Evolutionary conservation across 2,113 vertebrate genomes (phyloP).

Genomic region (Erythrocercus mccallii): DNA sequence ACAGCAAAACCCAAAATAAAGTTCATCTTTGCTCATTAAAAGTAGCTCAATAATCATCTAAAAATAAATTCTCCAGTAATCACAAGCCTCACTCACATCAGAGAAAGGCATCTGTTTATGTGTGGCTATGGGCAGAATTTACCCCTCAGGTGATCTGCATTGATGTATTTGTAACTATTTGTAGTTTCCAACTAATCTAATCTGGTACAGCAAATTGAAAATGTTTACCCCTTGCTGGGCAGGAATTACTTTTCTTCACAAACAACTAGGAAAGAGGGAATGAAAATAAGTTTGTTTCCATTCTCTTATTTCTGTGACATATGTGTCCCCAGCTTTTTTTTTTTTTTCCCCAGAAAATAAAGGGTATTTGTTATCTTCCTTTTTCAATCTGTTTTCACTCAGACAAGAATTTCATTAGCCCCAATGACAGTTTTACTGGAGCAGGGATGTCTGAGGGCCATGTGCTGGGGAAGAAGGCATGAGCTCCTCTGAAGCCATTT

Average conservation of each 20-base stretch:
- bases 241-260: neutral
- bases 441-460: neutral
- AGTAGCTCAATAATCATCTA: constrained; percentile 9
- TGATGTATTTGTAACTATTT: constrained; percentile 42
- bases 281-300: neutral
- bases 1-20: neutral
- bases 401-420: neutral
- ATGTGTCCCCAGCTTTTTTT: too few relatives aligned
- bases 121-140: neutral
- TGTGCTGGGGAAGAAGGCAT: neutral
- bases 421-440: neutral
- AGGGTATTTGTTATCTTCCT: neutral
- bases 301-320: neutral
- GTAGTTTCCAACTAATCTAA: neutral
- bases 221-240: neutral
- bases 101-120: constrained; percentile 16
- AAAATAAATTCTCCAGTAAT: constrained; percentile 40
- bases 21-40: constrained; percentile 2
- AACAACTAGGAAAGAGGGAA: neutral
- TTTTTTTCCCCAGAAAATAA: neutral
- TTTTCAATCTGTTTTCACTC: neutral
- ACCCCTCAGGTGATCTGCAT: constrained; percentile 23
- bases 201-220: constrained; percentile 16
- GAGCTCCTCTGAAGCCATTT: neutral
- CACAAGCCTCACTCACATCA: constrained; percentile 10